Conservation (phyloP, 2,888 invertebrate genomes). For the Nebria brevicollis region DNA sequence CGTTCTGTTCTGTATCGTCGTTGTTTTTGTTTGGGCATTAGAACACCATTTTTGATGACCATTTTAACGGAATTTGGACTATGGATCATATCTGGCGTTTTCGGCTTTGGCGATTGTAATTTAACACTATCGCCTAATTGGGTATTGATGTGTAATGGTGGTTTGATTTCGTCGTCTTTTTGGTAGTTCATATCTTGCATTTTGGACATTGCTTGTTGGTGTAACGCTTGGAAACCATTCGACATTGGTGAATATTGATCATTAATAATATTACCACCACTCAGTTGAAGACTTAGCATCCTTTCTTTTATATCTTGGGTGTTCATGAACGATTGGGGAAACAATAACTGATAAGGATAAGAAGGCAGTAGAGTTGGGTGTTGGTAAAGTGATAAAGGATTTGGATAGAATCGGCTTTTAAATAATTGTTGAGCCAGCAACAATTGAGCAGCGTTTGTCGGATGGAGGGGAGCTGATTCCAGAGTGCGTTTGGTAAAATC, state of each 20-base stretch:
- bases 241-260: slow-evolving; percentile 59
- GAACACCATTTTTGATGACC: slow-evolving; percentile 89
- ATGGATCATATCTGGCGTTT: slow-evolving; percentile 66
- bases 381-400: slow-evolving; percentile 54
- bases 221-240: slow-evolving; percentile 48
- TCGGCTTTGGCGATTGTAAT: slow-evolving; percentile 62
- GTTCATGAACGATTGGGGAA: slow-evolving; percentile 66
- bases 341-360: slow-evolving; percentile 74
- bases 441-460: slow-evolving; percentile 63
- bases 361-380: slow-evolving; percentile 65
- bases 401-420: slow-evolving; percentile 64
- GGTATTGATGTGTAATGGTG: slow-evolving; percentile 55
- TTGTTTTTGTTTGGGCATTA: slow-evolving; percentile 93
- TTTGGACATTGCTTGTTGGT: slow-evolving; percentile 50
- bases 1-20: slow-evolving; percentile 89
- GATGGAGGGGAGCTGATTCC: slow-evolving; percentile 54
- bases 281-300: slow-evolving; percentile 74
- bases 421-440: slow-evolving; percentile 75
- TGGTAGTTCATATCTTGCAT: slow-evolving; percentile 37
- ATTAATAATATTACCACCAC: slow-evolving; percentile 71
- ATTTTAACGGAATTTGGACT: slow-evolving; percentile 80
- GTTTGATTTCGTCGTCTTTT: slow-evolving; percentile 64
- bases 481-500: slow-evolving; percentile 63
- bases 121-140: slow-evolving; percentile 53
- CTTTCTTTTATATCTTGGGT: slow-evolving; percentile 75